These are phyloP conservation scores for Suricata suricatta DNA, from an alignment of 2,113 vertebrate genomes.

Conservation along the genomic window DNA sequence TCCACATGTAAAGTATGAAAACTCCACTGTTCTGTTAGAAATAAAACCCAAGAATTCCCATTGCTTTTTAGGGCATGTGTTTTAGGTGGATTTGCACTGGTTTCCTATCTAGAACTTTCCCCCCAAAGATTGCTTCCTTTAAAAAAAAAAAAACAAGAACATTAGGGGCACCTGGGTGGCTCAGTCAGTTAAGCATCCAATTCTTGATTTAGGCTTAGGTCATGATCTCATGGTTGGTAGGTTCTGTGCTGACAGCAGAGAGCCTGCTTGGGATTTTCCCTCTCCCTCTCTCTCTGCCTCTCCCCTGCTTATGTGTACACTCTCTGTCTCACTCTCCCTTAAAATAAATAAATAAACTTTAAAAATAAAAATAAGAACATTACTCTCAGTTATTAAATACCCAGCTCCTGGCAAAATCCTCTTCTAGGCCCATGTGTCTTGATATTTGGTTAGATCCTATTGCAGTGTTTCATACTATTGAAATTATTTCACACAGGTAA, in stretches of 20 bases:
- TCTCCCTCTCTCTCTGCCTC: too few relatives aligned
- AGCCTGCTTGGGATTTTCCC: too few relatives aligned
- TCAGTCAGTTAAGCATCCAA: too few relatives aligned
- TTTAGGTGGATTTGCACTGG: not conserved
- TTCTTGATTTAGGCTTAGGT: too few relatives aligned
- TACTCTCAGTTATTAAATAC: not conserved
- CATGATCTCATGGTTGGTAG: too few relatives aligned
- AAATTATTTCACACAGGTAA: not conserved
- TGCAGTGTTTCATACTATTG: not conserved
- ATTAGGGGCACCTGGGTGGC: too few relatives aligned
- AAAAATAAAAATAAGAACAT: not conserved
- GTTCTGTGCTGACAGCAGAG: too few relatives aligned
- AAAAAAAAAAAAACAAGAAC: not conserved
- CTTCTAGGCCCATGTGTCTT: not conserved
- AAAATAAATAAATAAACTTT: too few relatives aligned
- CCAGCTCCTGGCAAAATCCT: not conserved
- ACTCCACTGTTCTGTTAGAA: not conserved
- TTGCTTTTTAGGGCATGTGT: not conserved
- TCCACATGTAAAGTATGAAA: not conserved
- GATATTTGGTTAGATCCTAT: not conserved
- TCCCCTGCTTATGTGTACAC: too few relatives aligned
- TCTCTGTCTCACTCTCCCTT: too few relatives aligned
- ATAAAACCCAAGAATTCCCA: not conserved
- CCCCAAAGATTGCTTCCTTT: not conserved
- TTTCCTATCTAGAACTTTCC: not conserved